phyloP scores from a whole-genome alignment of 2,113 vertebrate genomes.

The human (Homo sapiens) region DNA sequence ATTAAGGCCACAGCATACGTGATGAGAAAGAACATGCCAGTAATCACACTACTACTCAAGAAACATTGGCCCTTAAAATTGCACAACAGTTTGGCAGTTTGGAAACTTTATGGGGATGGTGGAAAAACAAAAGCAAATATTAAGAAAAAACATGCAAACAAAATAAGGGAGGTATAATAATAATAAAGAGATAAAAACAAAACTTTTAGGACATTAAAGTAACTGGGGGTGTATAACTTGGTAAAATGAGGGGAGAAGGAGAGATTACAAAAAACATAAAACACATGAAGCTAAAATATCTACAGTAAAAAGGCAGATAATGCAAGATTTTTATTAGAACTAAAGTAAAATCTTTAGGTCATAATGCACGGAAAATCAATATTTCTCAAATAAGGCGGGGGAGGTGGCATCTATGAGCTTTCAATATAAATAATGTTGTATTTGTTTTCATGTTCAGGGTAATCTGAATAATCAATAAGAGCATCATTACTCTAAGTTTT shows the following conservation, averaged over 20 bases:
- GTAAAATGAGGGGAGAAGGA: not conserved
- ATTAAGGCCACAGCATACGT: no score
- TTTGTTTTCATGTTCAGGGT: not conserved
- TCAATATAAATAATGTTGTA: not conserved
- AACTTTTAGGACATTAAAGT: not conserved
- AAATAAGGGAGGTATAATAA: not conserved
- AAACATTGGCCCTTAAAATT: not conserved
- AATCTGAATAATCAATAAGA: not conserved
- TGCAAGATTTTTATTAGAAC: not conserved
- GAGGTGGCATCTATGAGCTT: not conserved
- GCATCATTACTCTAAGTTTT: not conserved
- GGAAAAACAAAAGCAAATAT: not conserved
- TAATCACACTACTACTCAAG: not conserved
- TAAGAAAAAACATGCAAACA: not conserved
- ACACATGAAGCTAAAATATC: not conserved
- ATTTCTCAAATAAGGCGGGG: not conserved
- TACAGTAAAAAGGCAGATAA: not conserved
- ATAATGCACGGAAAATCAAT: not conserved
- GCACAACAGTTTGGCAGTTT: not conserved
- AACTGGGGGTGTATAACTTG: not conserved
- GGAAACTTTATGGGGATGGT: not conserved
- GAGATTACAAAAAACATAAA: not conserved
- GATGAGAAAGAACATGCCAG: not conserved
- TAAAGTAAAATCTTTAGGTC: not conserved
- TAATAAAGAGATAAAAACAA: not conserved